These are phyloP conservation scores for Bubo blakistoni DNA, from an alignment of 2,113 vertebrate genomes.

Conservation along the genomic window DNA sequence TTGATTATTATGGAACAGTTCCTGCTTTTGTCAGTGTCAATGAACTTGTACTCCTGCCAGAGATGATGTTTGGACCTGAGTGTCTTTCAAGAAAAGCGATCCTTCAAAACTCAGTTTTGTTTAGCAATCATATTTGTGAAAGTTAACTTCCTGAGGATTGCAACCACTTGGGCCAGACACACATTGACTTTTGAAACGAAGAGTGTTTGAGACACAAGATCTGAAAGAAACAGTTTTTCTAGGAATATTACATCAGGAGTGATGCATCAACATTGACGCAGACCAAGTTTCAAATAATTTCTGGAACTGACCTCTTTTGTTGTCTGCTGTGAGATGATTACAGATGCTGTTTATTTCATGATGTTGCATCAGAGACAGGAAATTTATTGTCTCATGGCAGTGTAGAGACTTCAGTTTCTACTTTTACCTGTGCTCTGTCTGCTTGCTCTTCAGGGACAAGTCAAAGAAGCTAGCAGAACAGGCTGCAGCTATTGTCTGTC, in stretches of 20 bases:
- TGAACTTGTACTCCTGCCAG: background rate
- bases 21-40: background rate
- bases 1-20: background rate
- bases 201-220: background rate
- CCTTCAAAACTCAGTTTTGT: background rate
- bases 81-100: background rate
- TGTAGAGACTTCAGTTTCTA: background rate
- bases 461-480: slow-evolving; percentile 97
- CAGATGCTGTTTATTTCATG: background rate
- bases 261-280: background rate
- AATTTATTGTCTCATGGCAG: background rate
- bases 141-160: background rate
- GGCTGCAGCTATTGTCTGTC: slow-evolving; percentile 89
- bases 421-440: slow-evolving; percentile 8
- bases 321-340: background rate
- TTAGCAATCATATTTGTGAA: background rate
- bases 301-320: background rate
- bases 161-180: background rate
- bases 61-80: background rate
- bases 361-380: background rate
- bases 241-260: background rate
- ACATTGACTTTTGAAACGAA: background rate
- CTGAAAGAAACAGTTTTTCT: background rate
- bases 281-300: background rate
- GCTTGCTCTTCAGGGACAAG: slow-evolving; percentile 86